These are phyloP conservation scores for Callimorpha dominula DNA, from an alignment of 2,888 invertebrate species.

Conservation along the genomic window DNA sequence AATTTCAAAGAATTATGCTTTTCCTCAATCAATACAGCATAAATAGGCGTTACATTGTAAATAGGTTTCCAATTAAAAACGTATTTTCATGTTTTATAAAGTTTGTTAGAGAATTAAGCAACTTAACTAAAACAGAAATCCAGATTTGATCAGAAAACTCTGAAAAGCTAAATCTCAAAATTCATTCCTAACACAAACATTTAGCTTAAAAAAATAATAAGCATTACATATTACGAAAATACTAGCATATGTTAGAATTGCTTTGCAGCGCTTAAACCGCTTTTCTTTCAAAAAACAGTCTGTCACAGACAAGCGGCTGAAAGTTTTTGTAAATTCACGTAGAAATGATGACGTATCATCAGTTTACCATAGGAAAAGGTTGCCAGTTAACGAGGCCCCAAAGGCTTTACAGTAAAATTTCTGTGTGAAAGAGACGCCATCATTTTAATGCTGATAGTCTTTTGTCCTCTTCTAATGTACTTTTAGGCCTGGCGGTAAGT, in stretches of 20 bases:
- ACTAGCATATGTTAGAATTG: not conserved
- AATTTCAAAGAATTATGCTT: too few species aligned
- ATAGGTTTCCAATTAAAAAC: too few species aligned
- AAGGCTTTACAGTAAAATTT: conserved; percentile 33
- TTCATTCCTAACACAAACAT: too few species aligned
- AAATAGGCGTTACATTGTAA: too few species aligned
- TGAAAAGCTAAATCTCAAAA: too few species aligned
- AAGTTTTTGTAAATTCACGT: conserved; percentile 37
- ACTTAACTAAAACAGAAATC: too few species aligned
- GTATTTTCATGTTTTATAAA: too few species aligned
- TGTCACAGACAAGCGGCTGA: conserved; percentile 21
- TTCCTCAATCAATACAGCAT: too few species aligned
- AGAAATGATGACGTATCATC: conserved; percentile 35
- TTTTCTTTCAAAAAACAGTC: not conserved
- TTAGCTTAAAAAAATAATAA: too few species aligned
- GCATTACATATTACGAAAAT: too few species aligned
- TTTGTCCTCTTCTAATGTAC: conserved; percentile 27
- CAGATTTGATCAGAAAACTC: too few species aligned
- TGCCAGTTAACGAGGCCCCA: conserved; percentile 32
- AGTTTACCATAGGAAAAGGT: conserved; percentile 27
- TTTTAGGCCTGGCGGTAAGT: conserved; percentile 1
- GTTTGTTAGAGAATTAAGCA: too few species aligned
- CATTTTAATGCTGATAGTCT: conserved; percentile 13
- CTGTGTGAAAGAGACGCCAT: conserved; percentile 32
- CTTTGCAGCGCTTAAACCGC: conserved; percentile 32